Percentiles rank a stretch among this genome's conserved stretches.
These are phyloP conservation scores for Calvadosia cruxmelitensis DNA, from an alignment of 30 jellyfish, hydroid and myxozoan species.

Conservation along the genomic window DNA sequence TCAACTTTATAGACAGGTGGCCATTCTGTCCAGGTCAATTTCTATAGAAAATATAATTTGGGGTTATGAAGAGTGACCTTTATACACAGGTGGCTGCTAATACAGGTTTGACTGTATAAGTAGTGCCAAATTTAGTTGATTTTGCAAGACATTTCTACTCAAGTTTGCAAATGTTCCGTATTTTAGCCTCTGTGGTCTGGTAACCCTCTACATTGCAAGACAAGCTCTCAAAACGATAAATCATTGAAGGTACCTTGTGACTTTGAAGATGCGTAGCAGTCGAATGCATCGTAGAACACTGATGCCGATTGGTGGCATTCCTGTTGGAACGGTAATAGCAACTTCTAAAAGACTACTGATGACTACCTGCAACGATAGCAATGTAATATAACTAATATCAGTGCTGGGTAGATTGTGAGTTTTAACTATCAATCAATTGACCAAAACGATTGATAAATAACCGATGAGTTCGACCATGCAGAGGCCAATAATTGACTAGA, in stretches of 20 bases:
- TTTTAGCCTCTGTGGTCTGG: no score
- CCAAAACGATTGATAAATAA: no score
- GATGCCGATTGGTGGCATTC: conserved; percentile 90
- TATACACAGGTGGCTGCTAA: not conserved
- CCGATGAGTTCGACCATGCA: no score
- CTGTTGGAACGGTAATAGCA: conserved; percentile 92
- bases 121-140: no score
- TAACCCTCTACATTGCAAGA: no score
- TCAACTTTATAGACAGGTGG: not conserved
- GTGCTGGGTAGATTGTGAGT: no score
- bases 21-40: not conserved
- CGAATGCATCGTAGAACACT: conserved; percentile 92
- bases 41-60: not conserved
- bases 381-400: not conserved
- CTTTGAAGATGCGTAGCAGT: conserved; percentile 86
- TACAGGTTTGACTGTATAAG: not conserved
- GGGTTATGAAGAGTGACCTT: not conserved
- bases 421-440: no score
- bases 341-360: conserved; percentile 90
- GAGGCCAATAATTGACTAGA: no score
- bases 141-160: no score
- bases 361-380: conserved; percentile 96
- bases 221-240: no score
- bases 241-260: conserved; percentile 17
- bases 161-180: no score